Conservation (phyloP, 1,140 invertebrate genomes). For the Aphaenogaster ashmeadi region DNA sequence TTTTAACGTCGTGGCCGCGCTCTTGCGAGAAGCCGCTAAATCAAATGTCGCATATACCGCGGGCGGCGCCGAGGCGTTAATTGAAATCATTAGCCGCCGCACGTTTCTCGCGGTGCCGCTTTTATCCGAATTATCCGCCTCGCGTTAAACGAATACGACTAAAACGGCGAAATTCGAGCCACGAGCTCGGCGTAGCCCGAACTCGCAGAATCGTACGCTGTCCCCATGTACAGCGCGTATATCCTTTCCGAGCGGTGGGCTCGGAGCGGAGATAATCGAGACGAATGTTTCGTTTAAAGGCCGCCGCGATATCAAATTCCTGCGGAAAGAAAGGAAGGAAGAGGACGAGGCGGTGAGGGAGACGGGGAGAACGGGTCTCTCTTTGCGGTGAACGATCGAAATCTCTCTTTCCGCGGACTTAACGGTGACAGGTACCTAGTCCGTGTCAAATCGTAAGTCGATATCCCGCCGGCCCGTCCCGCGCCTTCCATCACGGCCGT, state of each 20-base stretch:
- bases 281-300: slow-evolving; percentile 74
- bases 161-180: neutral
- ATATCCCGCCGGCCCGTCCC: slow-evolving; percentile 71
- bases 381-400: slow-evolving; percentile 74
- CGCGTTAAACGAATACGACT: neutral
- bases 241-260: slow-evolving; percentile 29
- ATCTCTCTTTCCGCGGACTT: slow-evolving; percentile 76
- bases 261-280: slow-evolving; percentile 71
- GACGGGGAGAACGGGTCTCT: slow-evolving; percentile 29
- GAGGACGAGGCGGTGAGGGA: neutral
- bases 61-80: slow-evolving; percentile 32
- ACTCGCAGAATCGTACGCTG: slow-evolving; percentile 9
- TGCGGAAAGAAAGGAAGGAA: slow-evolving; percentile 39
- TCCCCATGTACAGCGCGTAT: neutral
- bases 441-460: slow-evolving; percentile 81
- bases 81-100: slow-evolving; percentile 45
- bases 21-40: slow-evolving; percentile 42
- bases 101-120: neutral
- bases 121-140: neutral
- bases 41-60: slow-evolving; percentile 40
- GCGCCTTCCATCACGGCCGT: slow-evolving; percentile 59
- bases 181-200: neutral
- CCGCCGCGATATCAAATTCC: slow-evolving; percentile 73
- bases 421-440: slow-evolving; percentile 77
- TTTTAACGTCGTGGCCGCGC: slow-evolving; percentile 34